Conservation (phyloP, 2,113 vertebrate species). For the Suricata suricatta region DNA sequence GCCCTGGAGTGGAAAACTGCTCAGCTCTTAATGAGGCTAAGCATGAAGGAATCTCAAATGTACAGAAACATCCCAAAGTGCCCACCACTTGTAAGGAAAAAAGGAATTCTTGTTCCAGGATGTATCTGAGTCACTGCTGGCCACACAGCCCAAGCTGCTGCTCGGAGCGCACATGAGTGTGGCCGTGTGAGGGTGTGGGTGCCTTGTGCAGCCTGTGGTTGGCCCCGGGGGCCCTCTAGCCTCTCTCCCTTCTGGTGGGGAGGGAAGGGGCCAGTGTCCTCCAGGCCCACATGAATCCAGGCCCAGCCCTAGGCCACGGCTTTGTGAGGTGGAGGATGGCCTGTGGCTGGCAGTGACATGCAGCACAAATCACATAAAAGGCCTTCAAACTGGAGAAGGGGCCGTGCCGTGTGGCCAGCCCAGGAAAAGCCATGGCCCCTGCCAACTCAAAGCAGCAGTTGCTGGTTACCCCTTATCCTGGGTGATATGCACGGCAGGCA, state of each 20-base stretch:
- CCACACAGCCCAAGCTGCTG: neutral
- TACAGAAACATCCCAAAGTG: neutral
- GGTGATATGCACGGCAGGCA: neutral
- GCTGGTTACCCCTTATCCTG: neutral
- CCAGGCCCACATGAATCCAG: neutral
- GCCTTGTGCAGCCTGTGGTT: neutral
- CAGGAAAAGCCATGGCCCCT: neutral
- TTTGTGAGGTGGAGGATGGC: neutral
- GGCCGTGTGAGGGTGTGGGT: accelerated
- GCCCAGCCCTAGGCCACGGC: neutral
- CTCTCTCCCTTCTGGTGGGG: neutral
- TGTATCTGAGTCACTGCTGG: constrained; percentile 16
- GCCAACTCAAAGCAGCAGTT: accelerated
- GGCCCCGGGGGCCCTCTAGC: neutral
- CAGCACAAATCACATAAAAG: neutral
- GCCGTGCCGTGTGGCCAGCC: neutral
- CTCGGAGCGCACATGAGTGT: accelerated
- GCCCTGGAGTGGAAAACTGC: neutral
- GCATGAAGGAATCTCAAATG: neutral
- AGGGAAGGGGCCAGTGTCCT: neutral
- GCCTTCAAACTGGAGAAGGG: neutral
- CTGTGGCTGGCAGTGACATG: neutral
- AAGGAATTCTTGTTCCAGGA: neutral
- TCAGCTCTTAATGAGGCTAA: neutral
- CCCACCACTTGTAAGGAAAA: neutral